Conservation (phyloP, 2,888 invertebrate species). For the Hanleya hanleyi region DNA sequence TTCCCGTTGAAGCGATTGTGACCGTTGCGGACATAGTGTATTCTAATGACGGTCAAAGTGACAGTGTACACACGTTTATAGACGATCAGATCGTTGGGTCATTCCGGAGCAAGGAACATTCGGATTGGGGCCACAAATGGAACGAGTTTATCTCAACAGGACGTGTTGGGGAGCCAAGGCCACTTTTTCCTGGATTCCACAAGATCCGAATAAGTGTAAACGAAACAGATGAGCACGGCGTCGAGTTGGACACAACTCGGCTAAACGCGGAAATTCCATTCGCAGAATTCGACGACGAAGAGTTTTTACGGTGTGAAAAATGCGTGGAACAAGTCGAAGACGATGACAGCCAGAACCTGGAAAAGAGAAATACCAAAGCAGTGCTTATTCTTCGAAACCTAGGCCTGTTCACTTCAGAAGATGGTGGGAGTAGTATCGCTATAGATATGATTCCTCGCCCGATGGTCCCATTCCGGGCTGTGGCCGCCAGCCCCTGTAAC, state of each 20-base stretch:
- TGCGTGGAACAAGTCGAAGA: not conserved
- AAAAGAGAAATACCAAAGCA: not conserved
- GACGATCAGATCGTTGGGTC: slow-evolving; percentile 31
- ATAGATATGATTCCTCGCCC: not conserved
- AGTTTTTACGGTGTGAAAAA: not conserved
- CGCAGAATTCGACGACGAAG: not conserved
- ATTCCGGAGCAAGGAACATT: slow-evolving; percentile 12
- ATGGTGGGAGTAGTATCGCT: not conserved
- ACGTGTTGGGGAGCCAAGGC: slow-evolving; percentile 21
- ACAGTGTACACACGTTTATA: slow-evolving; percentile 37
- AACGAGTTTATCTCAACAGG: slow-evolving; percentile 26
- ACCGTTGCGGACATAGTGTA: slow-evolving; percentile 39
- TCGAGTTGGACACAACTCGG: slow-evolving; percentile 2
- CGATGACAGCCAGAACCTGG: not conserved
- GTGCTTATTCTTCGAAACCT: not conserved
- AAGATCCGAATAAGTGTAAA: not conserved
- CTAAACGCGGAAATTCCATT: not conserved
- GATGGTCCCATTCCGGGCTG: not conserved
- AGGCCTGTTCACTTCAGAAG: not conserved
- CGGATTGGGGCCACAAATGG: slow-evolving; percentile 28
- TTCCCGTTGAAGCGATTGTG: slow-evolving; percentile 14
- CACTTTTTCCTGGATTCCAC: slow-evolving; percentile 15
- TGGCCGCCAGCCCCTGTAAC: not conserved
- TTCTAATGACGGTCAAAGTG: slow-evolving; percentile 48
- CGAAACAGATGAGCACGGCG: slow-evolving; percentile 7